phyloP scores from a whole-genome alignment of 1,140 invertebrate species.

The Agrilus planipennis region DNA sequence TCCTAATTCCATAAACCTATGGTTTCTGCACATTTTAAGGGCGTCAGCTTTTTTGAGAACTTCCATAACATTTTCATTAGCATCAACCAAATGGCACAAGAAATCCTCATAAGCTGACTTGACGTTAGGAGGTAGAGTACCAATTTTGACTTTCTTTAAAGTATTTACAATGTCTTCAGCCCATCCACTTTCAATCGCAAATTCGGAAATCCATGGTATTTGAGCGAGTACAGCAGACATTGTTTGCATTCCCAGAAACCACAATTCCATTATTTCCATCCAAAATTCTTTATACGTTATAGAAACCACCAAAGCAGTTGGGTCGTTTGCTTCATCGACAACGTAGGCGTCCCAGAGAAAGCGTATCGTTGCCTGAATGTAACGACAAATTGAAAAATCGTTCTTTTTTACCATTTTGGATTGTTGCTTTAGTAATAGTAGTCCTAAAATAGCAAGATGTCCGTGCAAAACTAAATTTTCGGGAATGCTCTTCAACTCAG shows the following conservation, averaged over 20 bases:
- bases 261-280: conserved; percentile 80
- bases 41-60: conserved; percentile 75
- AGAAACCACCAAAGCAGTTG: conserved; percentile 64
- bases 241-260: conserved; percentile 90
- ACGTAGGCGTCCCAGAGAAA: conserved; percentile 88
- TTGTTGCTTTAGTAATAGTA: conserved; percentile 74
- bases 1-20: conserved; percentile 77
- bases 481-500: conserved; percentile 67
- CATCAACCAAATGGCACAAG: conserved; percentile 69
- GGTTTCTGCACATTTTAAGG: conserved; percentile 68
- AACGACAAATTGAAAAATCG: conserved; percentile 76
- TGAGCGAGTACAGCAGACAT: conserved; percentile 65
- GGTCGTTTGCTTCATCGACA: conserved; percentile 75
- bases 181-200: conserved; percentile 86
- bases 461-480: conserved; percentile 76
- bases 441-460: conserved; percentile 69
- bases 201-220: conserved; percentile 81
- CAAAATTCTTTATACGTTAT: conserved; percentile 77
- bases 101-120: conserved; percentile 86
- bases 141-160: conserved; percentile 67
- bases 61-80: conserved; percentile 58
- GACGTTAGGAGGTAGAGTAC: conserved; percentile 65
- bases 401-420: conserved; percentile 69
- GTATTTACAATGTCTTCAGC: conserved; percentile 72
- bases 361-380: conserved; percentile 74